A percentile compares a stretch with the other conserved stretches of the same genome.
Conservation (phyloP, 1,140 invertebrate species). For the Laupala kohalensis region DNA sequence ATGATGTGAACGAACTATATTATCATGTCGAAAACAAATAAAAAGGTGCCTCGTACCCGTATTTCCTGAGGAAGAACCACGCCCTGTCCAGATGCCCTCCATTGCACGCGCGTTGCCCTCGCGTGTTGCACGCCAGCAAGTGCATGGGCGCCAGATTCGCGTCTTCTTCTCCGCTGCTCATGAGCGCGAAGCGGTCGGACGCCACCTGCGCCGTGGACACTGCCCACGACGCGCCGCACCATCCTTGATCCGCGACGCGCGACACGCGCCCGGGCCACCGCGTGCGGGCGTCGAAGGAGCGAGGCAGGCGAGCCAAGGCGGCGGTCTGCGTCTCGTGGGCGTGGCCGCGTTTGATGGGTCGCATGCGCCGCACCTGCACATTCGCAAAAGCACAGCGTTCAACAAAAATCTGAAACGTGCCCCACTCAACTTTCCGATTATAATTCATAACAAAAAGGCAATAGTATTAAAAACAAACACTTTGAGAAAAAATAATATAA, state of each 20-base stretch:
- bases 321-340: slow-evolving; percentile 34
- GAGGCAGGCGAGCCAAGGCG: slow-evolving; percentile 43
- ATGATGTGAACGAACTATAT: background rate
- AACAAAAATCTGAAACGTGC: too few species aligned
- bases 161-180: slow-evolving; percentile 60
- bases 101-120: slow-evolving; percentile 61
- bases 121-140: slow-evolving; percentile 68
- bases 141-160: slow-evolving; percentile 67
- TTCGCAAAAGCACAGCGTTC: too few species aligned
- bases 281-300: slow-evolving; percentile 56
- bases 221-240: slow-evolving; percentile 88
- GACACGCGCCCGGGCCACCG: slow-evolving; percentile 62
- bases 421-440: too few species aligned
- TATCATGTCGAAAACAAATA: background rate
- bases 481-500: too few species aligned
- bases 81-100: slow-evolving; percentile 82
- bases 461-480: too few species aligned
- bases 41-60: slow-evolving; percentile 46
- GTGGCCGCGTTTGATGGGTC: slow-evolving; percentile 46
- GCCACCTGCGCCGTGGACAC: slow-evolving; percentile 71
- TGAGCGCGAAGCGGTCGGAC: slow-evolving; percentile 64
- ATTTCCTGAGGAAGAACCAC: slow-evolving; percentile 73
- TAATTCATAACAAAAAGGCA: too few species aligned
- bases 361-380: slow-evolving; percentile 54
- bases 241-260: slow-evolving; percentile 66